Percentiles rank a stretch among this genome's conserved stretches.
Conservation (phyloP, 2,888 invertebrate genomes). For the Diaphora mendica region DNA sequence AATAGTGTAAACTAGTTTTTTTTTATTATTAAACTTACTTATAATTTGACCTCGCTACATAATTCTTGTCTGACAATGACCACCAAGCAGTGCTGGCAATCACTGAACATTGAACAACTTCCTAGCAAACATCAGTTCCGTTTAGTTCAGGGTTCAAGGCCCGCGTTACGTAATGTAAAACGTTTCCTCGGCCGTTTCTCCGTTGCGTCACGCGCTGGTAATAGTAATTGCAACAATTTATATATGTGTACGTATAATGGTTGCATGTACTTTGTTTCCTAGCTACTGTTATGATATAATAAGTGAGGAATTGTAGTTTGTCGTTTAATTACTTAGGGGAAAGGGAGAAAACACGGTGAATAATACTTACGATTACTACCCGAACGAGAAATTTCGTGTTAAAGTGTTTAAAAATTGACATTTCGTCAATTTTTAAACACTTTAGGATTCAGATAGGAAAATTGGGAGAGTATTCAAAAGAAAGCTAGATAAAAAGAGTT, state of each 20-base stretch:
- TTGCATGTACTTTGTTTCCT: slow-evolving; percentile 46
- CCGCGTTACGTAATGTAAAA: slow-evolving; percentile 53
- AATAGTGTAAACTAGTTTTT: background rate
- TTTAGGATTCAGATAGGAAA: no score
- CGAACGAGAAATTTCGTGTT: no score
- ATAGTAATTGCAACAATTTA: slow-evolving; percentile 49
- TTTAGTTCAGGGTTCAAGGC: slow-evolving; percentile 58
- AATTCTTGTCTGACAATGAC: slow-evolving; percentile 8
- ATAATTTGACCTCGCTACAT: slow-evolving; percentile 5
- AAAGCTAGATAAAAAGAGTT: no score
- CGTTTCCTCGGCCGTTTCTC: slow-evolving; percentile 56
- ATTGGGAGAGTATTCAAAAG: no score
- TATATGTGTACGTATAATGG: slow-evolving; percentile 40
- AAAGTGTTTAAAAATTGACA: no score
- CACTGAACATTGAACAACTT: slow-evolving; percentile 12
- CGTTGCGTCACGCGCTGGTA: slow-evolving; percentile 55
- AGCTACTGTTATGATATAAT: slow-evolving; percentile 42
- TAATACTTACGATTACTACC: background rate
- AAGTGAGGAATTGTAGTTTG: slow-evolving; percentile 35
- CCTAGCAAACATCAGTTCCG: slow-evolving; percentile 16
- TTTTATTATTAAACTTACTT: background rate
- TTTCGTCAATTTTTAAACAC: no score
- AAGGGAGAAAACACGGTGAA: background rate
- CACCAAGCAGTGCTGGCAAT: slow-evolving; percentile 11
- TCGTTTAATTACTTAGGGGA: slow-evolving; percentile 15